A percentile compares a stretch with the other conserved stretches of the same genome.
Evolutionary conservation across 1,140 invertebrate genomes (phyloP).

Genomic region (Lasioglossum albipes): DNA sequence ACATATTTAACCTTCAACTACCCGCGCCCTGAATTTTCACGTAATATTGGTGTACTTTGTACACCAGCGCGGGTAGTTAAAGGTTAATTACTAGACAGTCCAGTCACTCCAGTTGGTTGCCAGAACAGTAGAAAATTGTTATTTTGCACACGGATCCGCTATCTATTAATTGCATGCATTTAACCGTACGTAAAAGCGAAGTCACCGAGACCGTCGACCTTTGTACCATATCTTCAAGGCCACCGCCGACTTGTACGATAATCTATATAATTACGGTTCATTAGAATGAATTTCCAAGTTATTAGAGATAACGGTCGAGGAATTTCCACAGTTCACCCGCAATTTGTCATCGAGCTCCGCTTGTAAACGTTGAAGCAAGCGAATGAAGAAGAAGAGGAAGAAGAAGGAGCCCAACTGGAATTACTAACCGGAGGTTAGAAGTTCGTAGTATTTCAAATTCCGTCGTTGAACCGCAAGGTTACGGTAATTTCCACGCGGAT

Average conservation of each 20-base stretch:
- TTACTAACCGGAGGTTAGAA: not conserved
- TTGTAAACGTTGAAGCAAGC: not conserved
- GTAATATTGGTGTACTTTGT: too few species aligned
- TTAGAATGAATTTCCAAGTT: not conserved
- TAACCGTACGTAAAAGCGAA: too few species aligned
- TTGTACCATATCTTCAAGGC: too few species aligned
- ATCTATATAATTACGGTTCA: not conserved
- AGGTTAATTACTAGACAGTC: too few species aligned
- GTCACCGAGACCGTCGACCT: too few species aligned
- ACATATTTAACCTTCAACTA: too few species aligned
- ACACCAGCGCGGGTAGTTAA: too few species aligned
- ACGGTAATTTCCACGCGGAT: constrained; percentile 48
- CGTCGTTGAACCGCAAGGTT: constrained; percentile 28
- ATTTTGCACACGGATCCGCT: too few species aligned
- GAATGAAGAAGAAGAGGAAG: not conserved
- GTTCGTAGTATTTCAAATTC: constrained; percentile 17
- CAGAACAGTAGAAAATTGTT: too few species aligned
- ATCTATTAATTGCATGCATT: too few species aligned
- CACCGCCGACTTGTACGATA: not conserved
- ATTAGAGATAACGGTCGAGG: not conserved
- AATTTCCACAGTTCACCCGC: not conserved
- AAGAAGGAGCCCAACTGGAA: not conserved
- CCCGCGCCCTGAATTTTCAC: too few species aligned
- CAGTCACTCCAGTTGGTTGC: too few species aligned
- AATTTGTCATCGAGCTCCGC: not conserved